A percentile compares a stretch with the other conserved stretches of the same genome.
Evolutionary conservation across 2,888 invertebrate species (phyloP).

Genomic region (Lamellibrachia columna): DNA sequence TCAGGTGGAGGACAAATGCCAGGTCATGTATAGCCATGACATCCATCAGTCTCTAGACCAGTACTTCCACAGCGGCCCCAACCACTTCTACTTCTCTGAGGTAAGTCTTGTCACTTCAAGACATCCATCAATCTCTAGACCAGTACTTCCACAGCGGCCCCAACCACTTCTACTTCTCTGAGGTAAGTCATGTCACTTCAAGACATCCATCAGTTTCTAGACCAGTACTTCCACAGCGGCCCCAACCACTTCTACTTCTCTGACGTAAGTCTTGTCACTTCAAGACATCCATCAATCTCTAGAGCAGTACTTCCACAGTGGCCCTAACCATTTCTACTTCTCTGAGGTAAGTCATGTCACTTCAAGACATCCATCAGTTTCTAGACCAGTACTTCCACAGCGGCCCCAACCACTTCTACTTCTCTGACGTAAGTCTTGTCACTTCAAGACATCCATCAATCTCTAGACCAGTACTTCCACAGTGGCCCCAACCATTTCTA

Average conservation of each 20-base stretch:
- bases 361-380: too few species aligned
- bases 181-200: conserved; percentile 63
- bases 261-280: too few species aligned
- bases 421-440: too few species aligned
- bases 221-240: conserved; percentile 73
- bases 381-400: too few species aligned
- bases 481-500: too few species aligned
- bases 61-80: conserved; percentile 75
- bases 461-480: too few species aligned
- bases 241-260: too few species aligned
- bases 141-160: conserved; percentile 34
- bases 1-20: conserved; percentile 77
- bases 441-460: conserved; percentile 51
- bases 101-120: conserved; percentile 37
- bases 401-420: too few species aligned
- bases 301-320: too few species aligned
- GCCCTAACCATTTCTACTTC: too few species aligned
- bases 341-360: too few species aligned
- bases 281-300: too few species aligned
- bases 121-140: background rate
- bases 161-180: conserved; percentile 77
- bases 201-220: conserved; percentile 68
- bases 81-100: conserved; percentile 78
- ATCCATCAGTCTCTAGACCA: conserved; percentile 67
- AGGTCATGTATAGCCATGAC: conserved; percentile 75